Conservation (phyloP, 1,140 invertebrate species). For the Phthorimaea operculella region DNA sequence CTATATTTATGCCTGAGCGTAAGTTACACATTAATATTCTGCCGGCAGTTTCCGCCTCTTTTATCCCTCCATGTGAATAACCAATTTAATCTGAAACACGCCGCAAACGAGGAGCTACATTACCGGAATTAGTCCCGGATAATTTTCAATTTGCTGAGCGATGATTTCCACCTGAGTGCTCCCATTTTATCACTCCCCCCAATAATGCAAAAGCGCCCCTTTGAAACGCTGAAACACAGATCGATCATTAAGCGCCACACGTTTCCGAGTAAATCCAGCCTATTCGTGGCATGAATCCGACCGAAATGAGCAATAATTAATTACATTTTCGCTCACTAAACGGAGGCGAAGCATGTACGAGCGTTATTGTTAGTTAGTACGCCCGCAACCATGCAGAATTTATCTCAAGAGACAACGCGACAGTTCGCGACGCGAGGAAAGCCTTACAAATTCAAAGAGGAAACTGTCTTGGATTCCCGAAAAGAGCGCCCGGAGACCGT, state of each 20-base stretch:
- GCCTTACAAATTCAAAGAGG: not conserved
- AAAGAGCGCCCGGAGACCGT: not conserved
- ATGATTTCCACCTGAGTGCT: not conserved
- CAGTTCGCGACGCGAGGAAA: not conserved
- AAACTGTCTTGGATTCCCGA: not conserved
- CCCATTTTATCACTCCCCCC: not conserved
- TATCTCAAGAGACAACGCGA: slow-evolving; percentile 18
- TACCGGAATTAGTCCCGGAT: not conserved
- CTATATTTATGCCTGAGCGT: too few species aligned
- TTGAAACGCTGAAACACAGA: slow-evolving; percentile 10
- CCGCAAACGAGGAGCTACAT: too few species aligned
- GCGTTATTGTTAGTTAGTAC: slow-evolving; percentile 22
- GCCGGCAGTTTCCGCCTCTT: too few species aligned
- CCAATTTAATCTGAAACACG: too few species aligned
- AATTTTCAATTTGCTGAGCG: not conserved
- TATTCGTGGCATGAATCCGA: slow-evolving; percentile 24
- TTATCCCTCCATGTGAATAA: too few species aligned
- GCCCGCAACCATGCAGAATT: slow-evolving; percentile 23
- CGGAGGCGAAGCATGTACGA: slow-evolving; percentile 22
- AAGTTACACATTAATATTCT: too few species aligned
- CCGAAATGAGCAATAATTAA: slow-evolving; percentile 34
- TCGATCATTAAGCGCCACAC: slow-evolving; percentile 22
- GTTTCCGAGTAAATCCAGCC: slow-evolving; percentile 18
- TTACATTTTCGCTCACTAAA: slow-evolving; percentile 35
- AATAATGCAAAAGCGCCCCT: not conserved